Evolutionary conservation across 2,888 invertebrate species (phyloP).

Genomic region (Ommatoiulus sabulosus): DNA sequence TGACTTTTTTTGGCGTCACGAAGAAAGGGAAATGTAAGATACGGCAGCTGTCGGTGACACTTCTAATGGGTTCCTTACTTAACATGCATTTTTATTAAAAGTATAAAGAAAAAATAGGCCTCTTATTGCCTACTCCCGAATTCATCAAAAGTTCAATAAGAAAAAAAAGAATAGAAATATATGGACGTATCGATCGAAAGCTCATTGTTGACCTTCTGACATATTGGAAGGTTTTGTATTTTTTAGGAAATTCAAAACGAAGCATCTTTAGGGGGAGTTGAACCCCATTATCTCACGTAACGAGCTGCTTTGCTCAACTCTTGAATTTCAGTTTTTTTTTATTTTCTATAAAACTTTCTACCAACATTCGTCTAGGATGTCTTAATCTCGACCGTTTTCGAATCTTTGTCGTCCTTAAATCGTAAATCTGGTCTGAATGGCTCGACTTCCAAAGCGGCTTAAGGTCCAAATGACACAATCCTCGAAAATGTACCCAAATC

Average conservation of each 20-base stretch:
- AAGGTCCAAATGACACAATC: neutral
- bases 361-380: neutral
- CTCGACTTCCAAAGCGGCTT: neutral
- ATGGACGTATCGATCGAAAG: neutral
- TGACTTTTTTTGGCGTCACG: neutral
- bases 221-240: neutral
- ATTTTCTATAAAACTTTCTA: neutral
- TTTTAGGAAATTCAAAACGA: neutral
- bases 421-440: neutral
- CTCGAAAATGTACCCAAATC: neutral
- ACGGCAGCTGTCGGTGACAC: slow-evolving; percentile 1
- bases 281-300: neutral
- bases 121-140: neutral
- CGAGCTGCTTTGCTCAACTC: neutral
- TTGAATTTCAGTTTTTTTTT: neutral
- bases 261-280: neutral
- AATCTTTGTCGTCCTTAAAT: neutral
- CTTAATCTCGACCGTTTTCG: neutral
- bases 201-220: neutral
- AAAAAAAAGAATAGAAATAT: neutral
- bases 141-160: neutral
- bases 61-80: neutral
- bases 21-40: neutral
- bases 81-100: slow-evolving; percentile 13
- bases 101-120: neutral